Conservation (phyloP, 2,113 vertebrate genomes). For the Hipposideros armiger region DNA sequence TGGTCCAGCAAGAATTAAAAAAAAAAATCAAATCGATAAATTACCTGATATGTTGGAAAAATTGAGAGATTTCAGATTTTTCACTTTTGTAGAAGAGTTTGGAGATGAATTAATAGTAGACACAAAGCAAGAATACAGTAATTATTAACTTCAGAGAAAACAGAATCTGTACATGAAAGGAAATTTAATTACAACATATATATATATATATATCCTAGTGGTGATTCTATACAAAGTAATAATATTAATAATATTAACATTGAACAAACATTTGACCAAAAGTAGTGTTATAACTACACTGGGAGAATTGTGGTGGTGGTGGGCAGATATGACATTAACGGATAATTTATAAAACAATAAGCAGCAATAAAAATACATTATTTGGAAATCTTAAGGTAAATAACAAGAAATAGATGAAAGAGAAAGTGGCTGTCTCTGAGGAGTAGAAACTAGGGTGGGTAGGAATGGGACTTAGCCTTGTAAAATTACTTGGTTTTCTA, state of each 20-base stretch:
- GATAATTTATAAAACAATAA: not conserved
- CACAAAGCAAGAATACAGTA: not conserved
- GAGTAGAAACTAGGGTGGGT: not conserved
- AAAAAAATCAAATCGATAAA: not conserved
- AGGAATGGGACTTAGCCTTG: not conserved
- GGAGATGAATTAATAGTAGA: conserved; percentile 6
- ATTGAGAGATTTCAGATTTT: not conserved
- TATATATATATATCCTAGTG: not conserved
- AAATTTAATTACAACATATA: conserved; percentile 20
- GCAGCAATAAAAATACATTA: not conserved
- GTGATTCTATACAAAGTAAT: not conserved
- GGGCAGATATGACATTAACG: not conserved
- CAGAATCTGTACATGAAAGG: not conserved
- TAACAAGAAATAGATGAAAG: conserved; percentile 20
- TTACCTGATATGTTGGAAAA: not conserved
- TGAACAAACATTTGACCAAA: conserved; percentile 27
- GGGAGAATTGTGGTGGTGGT: not conserved
- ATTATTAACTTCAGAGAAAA: not conserved
- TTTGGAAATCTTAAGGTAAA: conserved; percentile 50
- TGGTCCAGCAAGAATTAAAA: not conserved
- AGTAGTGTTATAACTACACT: not conserved
- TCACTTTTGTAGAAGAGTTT: not conserved
- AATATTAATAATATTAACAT: not conserved
- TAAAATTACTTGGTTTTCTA: conserved; percentile 31
- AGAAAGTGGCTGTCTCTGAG: not conserved